Conservation (phyloP, 2,888 invertebrate genomes). For the Gandaritis pyraliata region DNA sequence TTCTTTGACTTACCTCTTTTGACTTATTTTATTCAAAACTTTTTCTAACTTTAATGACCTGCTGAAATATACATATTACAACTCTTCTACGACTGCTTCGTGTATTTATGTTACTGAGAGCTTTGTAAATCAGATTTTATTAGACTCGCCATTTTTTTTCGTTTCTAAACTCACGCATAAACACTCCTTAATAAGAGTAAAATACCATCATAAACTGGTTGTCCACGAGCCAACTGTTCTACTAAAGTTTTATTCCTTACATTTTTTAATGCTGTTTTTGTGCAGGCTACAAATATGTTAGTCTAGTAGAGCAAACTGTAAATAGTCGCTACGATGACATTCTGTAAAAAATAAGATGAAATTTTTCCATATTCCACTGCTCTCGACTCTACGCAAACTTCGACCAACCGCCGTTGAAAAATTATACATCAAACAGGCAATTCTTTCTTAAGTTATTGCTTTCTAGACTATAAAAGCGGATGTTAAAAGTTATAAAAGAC, state of each 20-base stretch:
- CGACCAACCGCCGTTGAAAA: neutral
- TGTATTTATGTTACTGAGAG: neutral
- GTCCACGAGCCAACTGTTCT: constrained; percentile 30
- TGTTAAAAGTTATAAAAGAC: constrained; percentile 11
- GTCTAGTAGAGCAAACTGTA: neutral
- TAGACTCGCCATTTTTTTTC: too few relatives aligned
- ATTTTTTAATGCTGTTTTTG: constrained; percentile 32
- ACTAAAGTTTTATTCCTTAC: constrained; percentile 32
- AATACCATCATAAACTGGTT: constrained; percentile 36
- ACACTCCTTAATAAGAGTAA: constrained; percentile 32
- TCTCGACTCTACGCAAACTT: too few relatives aligned
- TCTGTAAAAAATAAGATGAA: neutral
- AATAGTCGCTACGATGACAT: too few relatives aligned
- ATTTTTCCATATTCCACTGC: neutral
- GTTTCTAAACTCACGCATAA: constrained; percentile 12
- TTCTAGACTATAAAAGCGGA: constrained; percentile 12
- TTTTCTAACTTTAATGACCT: constrained; percentile 20
- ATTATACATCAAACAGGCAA: neutral
- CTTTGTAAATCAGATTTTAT: neutral
- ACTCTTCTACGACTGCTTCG: neutral
- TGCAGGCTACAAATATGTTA: constrained; percentile 3
- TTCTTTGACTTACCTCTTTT: too few relatives aligned
- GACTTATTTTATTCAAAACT: constrained; percentile 34
- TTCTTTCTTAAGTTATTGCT: constrained; percentile 6
- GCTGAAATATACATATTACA: constrained; percentile 7